A percentile compares a stretch with the other conserved stretches of the same genome.
phyloP scores from a whole-genome alignment of 1,140 invertebrate species.

The Diploscapter pachys region DNA sequence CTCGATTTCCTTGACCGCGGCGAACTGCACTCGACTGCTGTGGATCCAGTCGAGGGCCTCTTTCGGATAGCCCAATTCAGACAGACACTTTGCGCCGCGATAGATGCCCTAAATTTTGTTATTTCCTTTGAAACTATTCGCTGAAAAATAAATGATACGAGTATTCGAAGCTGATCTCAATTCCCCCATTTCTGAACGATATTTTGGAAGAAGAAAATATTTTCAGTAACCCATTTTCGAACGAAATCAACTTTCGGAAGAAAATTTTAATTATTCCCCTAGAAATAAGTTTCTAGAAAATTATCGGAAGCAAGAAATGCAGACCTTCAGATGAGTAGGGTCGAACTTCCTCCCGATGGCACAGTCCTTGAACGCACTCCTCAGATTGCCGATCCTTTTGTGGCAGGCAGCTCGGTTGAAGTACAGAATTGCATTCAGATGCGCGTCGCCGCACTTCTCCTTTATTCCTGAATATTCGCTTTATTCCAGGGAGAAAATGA shows the following conservation, averaged over 20 bases:
- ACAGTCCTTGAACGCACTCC: constrained; percentile 61
- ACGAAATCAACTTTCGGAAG: too few species aligned
- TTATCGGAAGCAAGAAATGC: constrained; percentile 2
- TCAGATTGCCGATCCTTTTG: constrained; percentile 75
- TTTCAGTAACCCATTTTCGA: too few species aligned
- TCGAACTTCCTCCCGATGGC: constrained; percentile 62
- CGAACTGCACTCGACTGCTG: constrained; percentile 20
- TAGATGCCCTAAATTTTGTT: constrained; percentile 37
- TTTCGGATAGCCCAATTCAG: constrained; percentile 44
- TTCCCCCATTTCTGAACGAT: too few species aligned
- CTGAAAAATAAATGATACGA: constrained; percentile 3
- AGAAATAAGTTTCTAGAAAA: constrained; percentile 12
- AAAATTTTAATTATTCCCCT: constrained; percentile 26
- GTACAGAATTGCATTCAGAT: constrained; percentile 77
- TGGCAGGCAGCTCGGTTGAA: constrained; percentile 86
- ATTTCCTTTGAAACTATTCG: too few species aligned
- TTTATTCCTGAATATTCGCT: constrained; percentile 68
- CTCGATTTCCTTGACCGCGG: constrained; percentile 20
- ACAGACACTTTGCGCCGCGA: constrained; percentile 47
- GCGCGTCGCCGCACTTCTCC: constrained; percentile 71
- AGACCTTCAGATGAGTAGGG: constrained; percentile 60
- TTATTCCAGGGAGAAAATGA: too few species aligned
- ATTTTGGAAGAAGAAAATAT: constrained; percentile 6
- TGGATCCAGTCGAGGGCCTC: constrained; percentile 47
- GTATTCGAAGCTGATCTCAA: neutral